These are phyloP conservation scores for Desmodus rotundus DNA, from an alignment of 2,113 vertebrate genomes.

Conservation along the genomic window DNA sequence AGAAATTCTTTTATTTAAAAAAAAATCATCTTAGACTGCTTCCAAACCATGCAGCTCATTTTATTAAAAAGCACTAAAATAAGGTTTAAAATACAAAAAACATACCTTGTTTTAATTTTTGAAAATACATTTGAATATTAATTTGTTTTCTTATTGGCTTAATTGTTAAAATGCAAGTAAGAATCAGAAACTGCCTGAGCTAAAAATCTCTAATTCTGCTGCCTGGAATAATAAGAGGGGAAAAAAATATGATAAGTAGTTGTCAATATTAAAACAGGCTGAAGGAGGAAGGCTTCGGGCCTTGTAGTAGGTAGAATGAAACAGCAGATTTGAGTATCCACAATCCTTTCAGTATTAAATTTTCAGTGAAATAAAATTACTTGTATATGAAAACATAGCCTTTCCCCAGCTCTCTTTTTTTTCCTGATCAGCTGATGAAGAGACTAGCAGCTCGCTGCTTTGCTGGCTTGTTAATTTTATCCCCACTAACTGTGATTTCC, in stretches of 20 bases:
- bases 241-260: conserved; percentile 86
- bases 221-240: conserved; percentile 84
- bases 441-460: conserved; percentile 99
- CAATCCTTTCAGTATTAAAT: conserved; percentile 90
- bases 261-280: conserved; percentile 95
- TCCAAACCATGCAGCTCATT: conserved; percentile 49
- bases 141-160: conserved; percentile 64
- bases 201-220: conserved; percentile 83
- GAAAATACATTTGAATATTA: conserved; percentile 56
- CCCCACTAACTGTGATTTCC: conserved; percentile 98
- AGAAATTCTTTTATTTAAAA: conserved; percentile 19
- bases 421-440: conserved; percentile 99
- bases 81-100: conserved; percentile 64
- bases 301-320: conserved; percentile 92
- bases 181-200: conserved; percentile 69
- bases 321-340: conserved; percentile 91
- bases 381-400: conserved; percentile 99
- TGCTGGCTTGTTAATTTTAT: conserved; percentile 99
- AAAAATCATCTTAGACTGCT: conserved; percentile 38
- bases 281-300: conserved; percentile 91
- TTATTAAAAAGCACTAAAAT: conserved; percentile 50
- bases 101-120: conserved; percentile 58
- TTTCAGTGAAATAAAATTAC: conserved; percentile 96
- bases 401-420: conserved; percentile 96
- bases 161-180: conserved; percentile 71